These are phyloP conservation scores for Polydrusus pterygomalis DNA, from an alignment of 2,888 invertebrate species.

Conservation along the genomic window DNA sequence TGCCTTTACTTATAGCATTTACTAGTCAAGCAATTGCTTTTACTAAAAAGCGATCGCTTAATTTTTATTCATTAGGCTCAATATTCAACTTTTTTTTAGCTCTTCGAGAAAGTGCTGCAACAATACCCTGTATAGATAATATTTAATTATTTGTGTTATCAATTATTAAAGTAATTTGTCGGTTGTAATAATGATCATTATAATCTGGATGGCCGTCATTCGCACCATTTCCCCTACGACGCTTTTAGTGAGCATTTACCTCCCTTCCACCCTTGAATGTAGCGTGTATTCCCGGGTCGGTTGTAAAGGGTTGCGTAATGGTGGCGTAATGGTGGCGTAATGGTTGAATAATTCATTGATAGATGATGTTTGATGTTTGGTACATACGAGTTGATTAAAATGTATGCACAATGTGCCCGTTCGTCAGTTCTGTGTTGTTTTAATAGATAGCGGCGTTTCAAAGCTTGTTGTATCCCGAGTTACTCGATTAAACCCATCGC, in stretches of 20 bases:
- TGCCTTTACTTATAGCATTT: too few species aligned
- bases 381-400: constrained; percentile 47
- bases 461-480: constrained; percentile 19
- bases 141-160: too few species aligned
- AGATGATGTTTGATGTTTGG: constrained; percentile 55
- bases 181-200: too few species aligned
- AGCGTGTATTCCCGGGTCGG: constrained; percentile 41
- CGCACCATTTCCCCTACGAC: too few species aligned
- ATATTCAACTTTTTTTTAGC: too few species aligned
- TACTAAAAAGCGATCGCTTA: too few species aligned
- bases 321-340: constrained; percentile 56
- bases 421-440: constrained; percentile 27
- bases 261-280: constrained; percentile 40
- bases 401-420: constrained; percentile 30
- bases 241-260: constrained; percentile 36
- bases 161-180: too few species aligned
- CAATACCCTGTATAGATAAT: too few species aligned
- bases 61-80: too few species aligned
- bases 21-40: too few species aligned
- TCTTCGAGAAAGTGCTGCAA: too few species aligned
- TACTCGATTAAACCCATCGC: background rate
- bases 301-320: constrained; percentile 53
- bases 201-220: too few species aligned
- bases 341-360: constrained; percentile 57
- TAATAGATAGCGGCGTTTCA: constrained; percentile 25